Base-by-base conservation (phyloP, 2,113 vertebrate species). In the Leptosomus discolor region DNA sequence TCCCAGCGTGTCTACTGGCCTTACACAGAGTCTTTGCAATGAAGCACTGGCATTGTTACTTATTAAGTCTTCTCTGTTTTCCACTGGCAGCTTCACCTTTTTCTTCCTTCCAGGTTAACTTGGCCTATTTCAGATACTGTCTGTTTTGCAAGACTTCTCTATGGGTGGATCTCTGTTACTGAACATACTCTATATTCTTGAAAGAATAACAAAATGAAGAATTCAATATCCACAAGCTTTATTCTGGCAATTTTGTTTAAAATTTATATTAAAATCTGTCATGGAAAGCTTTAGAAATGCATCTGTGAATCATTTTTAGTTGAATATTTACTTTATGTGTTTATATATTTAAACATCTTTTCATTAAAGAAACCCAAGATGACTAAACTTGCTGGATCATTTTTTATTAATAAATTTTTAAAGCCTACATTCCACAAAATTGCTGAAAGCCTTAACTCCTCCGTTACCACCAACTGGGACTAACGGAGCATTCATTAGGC, bases 311-410 rank as follows among this genome's bases (percentile, higher is more conserved):
- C 41, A 89, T 65, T 91, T 91, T 85, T 29, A 17, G n/a, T n/a
- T 69, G 57, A 69, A 45, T 94, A 82, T 96, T 97, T 97, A 61
- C 80, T 76, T 86, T 24, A 12, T 16, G 73, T 82, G 65, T 86
- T 92, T 97, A 36, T 53, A 85, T 57, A 77, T 74, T 88, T 95
- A 95, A 95, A 74, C 58, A 91, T 85, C 37, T 73, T 96, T 94
- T 94, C 89, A 85, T 91, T 82, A 76, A 89, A 79, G 74, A 58
- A 94, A 82, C n/a, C n/a, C 41, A 54, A 34, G 77, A 67, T 34
- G 58, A 82, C 65, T 88, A 57, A 92, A 88, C 39, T 64, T 70
- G 54, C 58, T 26, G 67, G 65, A 79, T 76, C 56, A 60, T 71
- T 91, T 91, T 80, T 94, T 92, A 79, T 53, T 87, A 87, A 94